Conservation (phyloP, 1,140 invertebrate genomes). For the Heliconius nattereri region DNA sequence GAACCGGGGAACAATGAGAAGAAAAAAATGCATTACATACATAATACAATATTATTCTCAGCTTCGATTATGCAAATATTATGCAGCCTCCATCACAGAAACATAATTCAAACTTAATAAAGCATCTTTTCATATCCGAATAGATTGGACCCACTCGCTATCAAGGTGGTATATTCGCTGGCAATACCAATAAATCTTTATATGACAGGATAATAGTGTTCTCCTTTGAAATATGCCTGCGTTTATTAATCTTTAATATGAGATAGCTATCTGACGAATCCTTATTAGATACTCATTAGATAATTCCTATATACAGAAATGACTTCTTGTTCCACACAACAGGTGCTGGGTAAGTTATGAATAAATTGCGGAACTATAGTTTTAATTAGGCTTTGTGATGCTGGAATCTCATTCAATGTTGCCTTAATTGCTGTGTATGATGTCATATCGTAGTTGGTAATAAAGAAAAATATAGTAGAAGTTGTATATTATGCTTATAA, state of each 20-base stretch:
- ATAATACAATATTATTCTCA: background rate
- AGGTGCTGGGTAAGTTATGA: conserved; percentile 36
- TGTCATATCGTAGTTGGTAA: background rate
- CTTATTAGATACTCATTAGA: conserved; percentile 42
- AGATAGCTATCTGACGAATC: conserved; percentile 38
- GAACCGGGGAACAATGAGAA: background rate
- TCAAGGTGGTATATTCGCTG: conserved; percentile 26
- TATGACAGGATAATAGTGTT: conserved; percentile 45
- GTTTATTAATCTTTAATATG: conserved; percentile 42
- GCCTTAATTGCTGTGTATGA: conserved; percentile 3
- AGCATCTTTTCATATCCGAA: conserved; percentile 27
- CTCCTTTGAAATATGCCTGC: conserved; percentile 43
- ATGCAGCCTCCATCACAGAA: background rate
- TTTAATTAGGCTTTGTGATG: conserved; percentile 37
- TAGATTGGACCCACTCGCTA: conserved; percentile 16
- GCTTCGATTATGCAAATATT: background rate
- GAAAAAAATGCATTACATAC: background rate
- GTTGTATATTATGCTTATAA: background rate
- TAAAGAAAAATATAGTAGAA: background rate
- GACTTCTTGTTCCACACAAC: conserved; percentile 26
- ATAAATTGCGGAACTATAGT: conserved; percentile 34
- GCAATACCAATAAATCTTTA: conserved; percentile 42
- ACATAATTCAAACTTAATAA: conserved; percentile 18
- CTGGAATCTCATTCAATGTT: conserved; percentile 16
- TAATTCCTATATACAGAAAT: conserved; percentile 27